Evolutionary conservation across 1,140 invertebrate genomes (phyloP).

Genomic region (Sesamia nonagrioides): DNA sequence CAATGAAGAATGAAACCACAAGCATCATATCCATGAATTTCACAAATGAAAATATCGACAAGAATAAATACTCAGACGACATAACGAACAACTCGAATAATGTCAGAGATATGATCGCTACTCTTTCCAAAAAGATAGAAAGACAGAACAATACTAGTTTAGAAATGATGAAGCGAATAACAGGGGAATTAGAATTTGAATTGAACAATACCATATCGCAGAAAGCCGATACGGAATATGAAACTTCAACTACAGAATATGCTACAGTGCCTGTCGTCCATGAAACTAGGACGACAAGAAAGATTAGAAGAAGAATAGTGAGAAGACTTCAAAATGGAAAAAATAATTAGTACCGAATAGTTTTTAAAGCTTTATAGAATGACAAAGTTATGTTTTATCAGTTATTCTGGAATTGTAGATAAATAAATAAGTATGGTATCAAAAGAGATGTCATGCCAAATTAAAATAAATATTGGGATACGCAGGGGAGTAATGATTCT

Average conservation of each 20-base stretch:
- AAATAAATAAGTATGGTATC: neutral
- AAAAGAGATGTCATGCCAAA: no score
- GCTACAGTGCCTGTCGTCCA: neutral
- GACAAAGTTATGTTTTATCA: neutral
- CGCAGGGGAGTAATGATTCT: no score
- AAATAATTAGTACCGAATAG: constrained; percentile 30
- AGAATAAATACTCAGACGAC: constrained; percentile 55
- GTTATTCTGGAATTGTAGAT: neutral
- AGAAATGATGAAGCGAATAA: constrained; percentile 59
- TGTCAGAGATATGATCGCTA: constrained; percentile 61
- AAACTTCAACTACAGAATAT: constrained; percentile 9
- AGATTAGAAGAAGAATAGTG: constrained; percentile 54
- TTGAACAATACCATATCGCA: neutral
- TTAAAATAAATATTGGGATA: no score
- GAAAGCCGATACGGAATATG: neutral
- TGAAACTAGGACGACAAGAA: constrained; percentile 36
- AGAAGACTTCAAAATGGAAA: constrained; percentile 54
- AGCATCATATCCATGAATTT: constrained; percentile 55
- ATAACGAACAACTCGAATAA: constrained; percentile 31
- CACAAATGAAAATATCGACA: constrained; percentile 55
- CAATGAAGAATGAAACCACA: constrained; percentile 33
- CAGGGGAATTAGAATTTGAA: constrained; percentile 34
- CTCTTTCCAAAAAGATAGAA: constrained; percentile 67
- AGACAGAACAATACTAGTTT: constrained; percentile 68
- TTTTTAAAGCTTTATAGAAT: neutral